Percentiles rank a stretch among this genome's conserved stretches.
These are phyloP conservation scores for Ciconia nigra DNA, from an alignment of 2,797 vertebrate genomes.

Conservation along the genomic window DNA sequence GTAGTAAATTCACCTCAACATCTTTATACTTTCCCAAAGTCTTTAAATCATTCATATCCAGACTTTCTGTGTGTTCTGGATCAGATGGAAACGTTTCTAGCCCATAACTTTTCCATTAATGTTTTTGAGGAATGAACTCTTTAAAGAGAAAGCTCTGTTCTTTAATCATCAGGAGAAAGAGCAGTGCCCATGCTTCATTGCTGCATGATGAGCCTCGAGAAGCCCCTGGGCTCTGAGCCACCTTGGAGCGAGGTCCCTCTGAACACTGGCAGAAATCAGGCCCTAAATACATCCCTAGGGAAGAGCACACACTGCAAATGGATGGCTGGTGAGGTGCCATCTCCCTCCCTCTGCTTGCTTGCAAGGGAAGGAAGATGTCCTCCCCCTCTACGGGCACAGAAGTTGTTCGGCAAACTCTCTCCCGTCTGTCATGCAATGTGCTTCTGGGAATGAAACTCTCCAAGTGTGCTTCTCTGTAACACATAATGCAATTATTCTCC, in stretches of 20 bases:
- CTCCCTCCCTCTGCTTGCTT: neutral
- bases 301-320: neutral
- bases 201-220: neutral
- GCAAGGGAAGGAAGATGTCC: neutral
- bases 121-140: neutral
- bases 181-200: neutral
- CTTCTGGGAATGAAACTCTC: neutral
- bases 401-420: neutral
- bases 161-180: neutral
- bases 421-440: fast-evolving
- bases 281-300: neutral
- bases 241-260: neutral
- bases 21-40: constrained; percentile 13
- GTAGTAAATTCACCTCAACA: constrained; percentile 52
- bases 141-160: neutral
- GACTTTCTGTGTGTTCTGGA: constrained; percentile 4
- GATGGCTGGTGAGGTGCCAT: neutral
- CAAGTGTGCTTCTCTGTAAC: neutral
- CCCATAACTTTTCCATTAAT: constrained; percentile 2
- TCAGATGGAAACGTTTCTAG: neutral
- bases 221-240: neutral
- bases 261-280: neutral
- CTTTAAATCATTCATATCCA: constrained; percentile 53
- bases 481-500: neutral
- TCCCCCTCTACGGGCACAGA: neutral